phyloP scores from a whole-genome alignment of 1,140 invertebrate species.

The Trichomalopsis sarcophagae region DNA sequence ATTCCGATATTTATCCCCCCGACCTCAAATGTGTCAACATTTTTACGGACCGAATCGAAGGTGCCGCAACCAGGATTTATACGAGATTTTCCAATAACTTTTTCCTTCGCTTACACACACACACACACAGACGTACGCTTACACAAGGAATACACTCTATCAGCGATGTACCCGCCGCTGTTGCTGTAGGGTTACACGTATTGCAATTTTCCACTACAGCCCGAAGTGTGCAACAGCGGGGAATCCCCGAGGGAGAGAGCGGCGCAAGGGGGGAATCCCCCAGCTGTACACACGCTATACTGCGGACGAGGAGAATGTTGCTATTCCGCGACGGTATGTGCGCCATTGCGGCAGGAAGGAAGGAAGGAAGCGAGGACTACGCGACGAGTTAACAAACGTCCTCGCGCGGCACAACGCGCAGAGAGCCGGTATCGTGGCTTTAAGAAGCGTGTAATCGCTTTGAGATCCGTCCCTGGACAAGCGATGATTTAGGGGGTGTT shows the following conservation, averaged over 20 bases:
- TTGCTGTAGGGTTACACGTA: background rate
- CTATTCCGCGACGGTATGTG: conserved; percentile 13
- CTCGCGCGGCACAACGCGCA: background rate
- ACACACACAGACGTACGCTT: background rate
- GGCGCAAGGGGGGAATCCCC: background rate
- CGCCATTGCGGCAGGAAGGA: background rate
- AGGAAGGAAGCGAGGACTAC: conserved; percentile 22
- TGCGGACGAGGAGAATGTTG: background rate
- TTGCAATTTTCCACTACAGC: conserved; percentile 13
- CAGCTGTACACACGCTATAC: background rate
- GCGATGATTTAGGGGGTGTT: background rate
- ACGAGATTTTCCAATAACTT: background rate
- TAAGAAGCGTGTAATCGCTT: conserved; percentile 39
- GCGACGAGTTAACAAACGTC: conserved; percentile 29
- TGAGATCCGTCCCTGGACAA: background rate
- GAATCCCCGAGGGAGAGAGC: background rate
- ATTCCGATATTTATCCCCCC: background rate
- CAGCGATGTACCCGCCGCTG: background rate
- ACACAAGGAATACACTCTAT: background rate
- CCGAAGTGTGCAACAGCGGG: background rate
- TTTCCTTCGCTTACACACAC: background rate
- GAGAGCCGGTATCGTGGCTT: background rate
- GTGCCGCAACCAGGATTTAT: too few species aligned
- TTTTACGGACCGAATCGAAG: background rate
- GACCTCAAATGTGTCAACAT: background rate